phyloP scores from a whole-genome alignment of 2,888 invertebrate genomes.

The Drosophila testacea region DNA sequence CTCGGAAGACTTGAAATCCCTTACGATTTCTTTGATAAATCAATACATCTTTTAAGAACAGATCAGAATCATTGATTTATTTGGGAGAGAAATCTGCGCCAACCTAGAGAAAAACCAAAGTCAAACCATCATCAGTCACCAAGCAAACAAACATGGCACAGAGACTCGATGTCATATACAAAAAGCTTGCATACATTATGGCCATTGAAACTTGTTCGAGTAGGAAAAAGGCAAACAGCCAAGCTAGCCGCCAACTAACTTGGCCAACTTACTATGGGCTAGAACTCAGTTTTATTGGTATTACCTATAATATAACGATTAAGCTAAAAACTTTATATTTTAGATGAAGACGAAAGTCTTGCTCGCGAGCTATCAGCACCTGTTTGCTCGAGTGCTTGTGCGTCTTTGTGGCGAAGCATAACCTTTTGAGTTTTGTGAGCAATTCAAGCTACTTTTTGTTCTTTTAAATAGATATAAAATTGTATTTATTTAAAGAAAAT shows the following conservation, averaged over 20 bases:
- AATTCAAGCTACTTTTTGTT: too few species aligned
- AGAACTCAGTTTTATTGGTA: too few species aligned
- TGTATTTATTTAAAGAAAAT: too few species aligned
- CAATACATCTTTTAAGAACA: neutral
- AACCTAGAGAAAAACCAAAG: conserved; percentile 32
- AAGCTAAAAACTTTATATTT: too few species aligned
- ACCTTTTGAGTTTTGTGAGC: too few species aligned
- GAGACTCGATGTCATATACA: conserved; percentile 28
- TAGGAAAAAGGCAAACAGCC: conserved; percentile 19
- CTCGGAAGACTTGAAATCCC: neutral
- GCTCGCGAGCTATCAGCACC: too few species aligned
- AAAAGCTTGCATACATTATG: conserved; percentile 58
- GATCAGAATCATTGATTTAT: conserved; percentile 60
- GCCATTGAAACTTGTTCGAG: conserved; percentile 22
- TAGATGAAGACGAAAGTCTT: too few species aligned
- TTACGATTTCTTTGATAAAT: conserved; percentile 4
- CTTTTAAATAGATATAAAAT: too few species aligned
- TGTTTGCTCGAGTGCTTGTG: too few species aligned
- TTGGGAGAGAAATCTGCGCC: conserved; percentile 10
- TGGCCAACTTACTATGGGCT: conserved; percentile 22
- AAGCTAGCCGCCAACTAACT: conserved; percentile 33
- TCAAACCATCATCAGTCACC: conserved; percentile 74
- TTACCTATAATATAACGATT: too few species aligned
- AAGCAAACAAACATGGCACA: conserved; percentile 55
- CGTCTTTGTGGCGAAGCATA: too few species aligned